Evolutionary conservation across 2,113 vertebrate species (phyloP), one percentile per base, ranked within the genome.

Genomic region (Carlito syrichta): DNA sequence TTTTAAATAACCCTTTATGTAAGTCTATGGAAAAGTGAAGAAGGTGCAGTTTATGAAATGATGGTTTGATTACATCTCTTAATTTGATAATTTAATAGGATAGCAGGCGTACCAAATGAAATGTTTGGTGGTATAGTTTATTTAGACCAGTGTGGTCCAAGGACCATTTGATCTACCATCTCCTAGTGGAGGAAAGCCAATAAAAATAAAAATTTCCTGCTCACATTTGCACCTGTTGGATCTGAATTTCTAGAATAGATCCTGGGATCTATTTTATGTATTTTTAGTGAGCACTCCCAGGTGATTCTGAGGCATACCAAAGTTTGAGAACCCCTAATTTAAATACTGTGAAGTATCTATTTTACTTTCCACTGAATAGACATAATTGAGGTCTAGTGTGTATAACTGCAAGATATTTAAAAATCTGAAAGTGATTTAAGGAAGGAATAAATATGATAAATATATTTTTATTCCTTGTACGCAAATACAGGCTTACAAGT

Each of bases 371-470:
- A 8, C 43, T 86, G 83, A 96, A 43, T 32, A 93, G 38, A 74
- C 43, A 73, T 81, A 96, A 95, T 88, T 92, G 93, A 86, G 74
- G 48, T 66, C 19, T 79, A 20, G 16, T 86, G 30, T 89, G 89
- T 95, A 97, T 2, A 95, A 84, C 56, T 9, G 3, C 9, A 94
- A 89, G 88, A 38, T 84, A 90, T 94, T 96, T 88, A 81, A 91
- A 96, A 94, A 5, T 17, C 60, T 89, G 58, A 76, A 69, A 83
- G 27, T 38, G 48, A 91, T 95, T 96, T 96, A 86, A 76, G 54
- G 96, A 86, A 90, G 78, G 20, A 95, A 86, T 68, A 95, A 71
- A 76, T 74, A 38, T 60, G n/a, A 89, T 84, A 95, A 77, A 63
- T 92, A 35, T 54, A n/a, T 73, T 94, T 89, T 88, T 91, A 40